Evolutionary conservation across 2,888 invertebrate genomes (phyloP).

Genomic region (Polyommatus iphigenia): DNA sequence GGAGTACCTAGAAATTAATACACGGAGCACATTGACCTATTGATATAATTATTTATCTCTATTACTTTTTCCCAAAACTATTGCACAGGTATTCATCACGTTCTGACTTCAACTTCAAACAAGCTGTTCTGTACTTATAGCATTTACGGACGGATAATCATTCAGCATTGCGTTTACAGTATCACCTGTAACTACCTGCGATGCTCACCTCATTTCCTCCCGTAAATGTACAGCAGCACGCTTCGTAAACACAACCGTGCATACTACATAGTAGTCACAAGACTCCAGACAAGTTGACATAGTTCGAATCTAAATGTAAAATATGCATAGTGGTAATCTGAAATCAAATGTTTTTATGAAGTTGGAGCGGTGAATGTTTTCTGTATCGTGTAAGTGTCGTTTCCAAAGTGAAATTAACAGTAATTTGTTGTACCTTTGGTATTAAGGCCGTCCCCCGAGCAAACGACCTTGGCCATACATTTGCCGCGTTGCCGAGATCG

Average conservation of each 20-base stretch:
- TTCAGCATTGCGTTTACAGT: slow-evolving; percentile 7
- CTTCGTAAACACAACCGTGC: background rate
- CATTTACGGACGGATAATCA: background rate
- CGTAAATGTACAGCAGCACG: background rate
- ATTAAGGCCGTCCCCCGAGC: no score
- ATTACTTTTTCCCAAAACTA: no score
- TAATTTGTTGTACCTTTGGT: no score
- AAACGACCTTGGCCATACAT: no score
- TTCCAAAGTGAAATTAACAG: no score
- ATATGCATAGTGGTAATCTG: background rate
- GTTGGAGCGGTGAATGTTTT: background rate
- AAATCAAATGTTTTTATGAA: background rate
- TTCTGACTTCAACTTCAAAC: no score
- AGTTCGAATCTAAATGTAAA: background rate
- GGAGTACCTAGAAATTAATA: no score
- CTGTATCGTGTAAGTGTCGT: no score
- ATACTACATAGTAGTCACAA: background rate
- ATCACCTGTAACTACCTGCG: background rate
- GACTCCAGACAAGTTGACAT: background rate
- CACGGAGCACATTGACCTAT: no score
- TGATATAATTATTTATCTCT: no score
- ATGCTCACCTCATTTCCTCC: slow-evolving; percentile 3
- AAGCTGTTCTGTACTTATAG: background rate
- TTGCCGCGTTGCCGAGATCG: no score
- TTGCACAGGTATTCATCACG: no score